A percentile compares a stretch with the other conserved stretches of the same genome.
phyloP scores from a whole-genome alignment of 2,797 vertebrate genomes.

The Toxotes lorentzi region DNA sequence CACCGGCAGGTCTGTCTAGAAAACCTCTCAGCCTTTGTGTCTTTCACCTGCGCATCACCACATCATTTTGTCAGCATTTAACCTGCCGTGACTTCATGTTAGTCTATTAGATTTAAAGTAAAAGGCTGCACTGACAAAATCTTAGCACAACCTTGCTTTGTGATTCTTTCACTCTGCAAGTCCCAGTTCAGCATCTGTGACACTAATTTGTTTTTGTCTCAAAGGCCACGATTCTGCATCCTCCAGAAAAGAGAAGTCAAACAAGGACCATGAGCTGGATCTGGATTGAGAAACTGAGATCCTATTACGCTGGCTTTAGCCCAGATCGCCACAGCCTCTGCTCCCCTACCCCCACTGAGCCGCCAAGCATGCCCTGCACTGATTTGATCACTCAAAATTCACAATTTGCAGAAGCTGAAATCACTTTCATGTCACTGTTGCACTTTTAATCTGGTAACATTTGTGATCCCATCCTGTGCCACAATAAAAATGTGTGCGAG shows the following conservation, averaged over 20 bases:
- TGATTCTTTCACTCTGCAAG: background rate
- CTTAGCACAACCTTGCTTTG: background rate
- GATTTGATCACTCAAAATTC: slow-evolving; percentile 36
- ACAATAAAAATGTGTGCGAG: slow-evolving; percentile 41
- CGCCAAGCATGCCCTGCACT: slow-evolving; percentile 12
- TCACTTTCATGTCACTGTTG: slow-evolving; percentile 6
- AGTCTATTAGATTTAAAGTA: slow-evolving; percentile 8
- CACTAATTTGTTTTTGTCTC: slow-evolving; percentile 50
- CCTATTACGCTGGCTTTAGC: slow-evolving; percentile 76
- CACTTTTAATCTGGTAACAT: slow-evolving; percentile 52
- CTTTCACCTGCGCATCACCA: background rate
- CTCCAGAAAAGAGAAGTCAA: slow-evolving; percentile 74
- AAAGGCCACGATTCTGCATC: slow-evolving; percentile 89
- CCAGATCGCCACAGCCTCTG: slow-evolving; percentile 61
- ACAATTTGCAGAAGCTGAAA: slow-evolving; percentile 34
- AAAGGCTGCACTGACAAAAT: slow-evolving; percentile 3
- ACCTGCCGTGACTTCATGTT: background rate
- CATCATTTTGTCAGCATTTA: slow-evolving; percentile 1
- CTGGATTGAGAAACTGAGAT: slow-evolving; percentile 76
- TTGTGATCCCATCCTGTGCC: slow-evolving; percentile 35
- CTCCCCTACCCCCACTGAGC: slow-evolving; percentile 59
- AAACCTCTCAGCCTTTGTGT: background rate
- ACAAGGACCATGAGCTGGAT: slow-evolving; percentile 56
- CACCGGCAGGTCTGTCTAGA: slow-evolving; percentile 86
- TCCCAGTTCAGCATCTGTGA: slow-evolving; percentile 4